Evolutionary conservation across 2,888 invertebrate genomes (phyloP).

Genomic region (Caenorhabditis angaria): DNA sequence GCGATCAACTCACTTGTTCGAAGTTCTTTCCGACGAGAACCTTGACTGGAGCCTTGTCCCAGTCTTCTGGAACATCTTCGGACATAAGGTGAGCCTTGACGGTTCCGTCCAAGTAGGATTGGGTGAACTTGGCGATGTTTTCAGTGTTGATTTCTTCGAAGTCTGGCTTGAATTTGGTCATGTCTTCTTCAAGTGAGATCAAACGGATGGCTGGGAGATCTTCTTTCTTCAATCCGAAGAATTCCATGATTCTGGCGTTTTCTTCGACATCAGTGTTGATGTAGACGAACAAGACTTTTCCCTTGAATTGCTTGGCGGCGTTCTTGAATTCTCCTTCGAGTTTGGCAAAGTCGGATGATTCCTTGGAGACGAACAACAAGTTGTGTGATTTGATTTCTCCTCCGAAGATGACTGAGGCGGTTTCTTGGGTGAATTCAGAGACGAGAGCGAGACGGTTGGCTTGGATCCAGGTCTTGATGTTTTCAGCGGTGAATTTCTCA

Average conservation of each 20-base stretch:
- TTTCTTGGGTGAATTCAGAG: constrained; percentile 75
- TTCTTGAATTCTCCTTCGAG: constrained; percentile 82
- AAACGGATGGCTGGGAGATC: constrained; percentile 77
- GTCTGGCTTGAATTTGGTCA: constrained; percentile 94
- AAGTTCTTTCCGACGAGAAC: constrained; percentile 91
- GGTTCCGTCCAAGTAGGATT: constrained; percentile 88
- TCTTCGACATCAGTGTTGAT: constrained; percentile 94
- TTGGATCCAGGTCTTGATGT: constrained; percentile 68
- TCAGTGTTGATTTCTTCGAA: constrained; percentile 79
- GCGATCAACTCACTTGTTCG: constrained; percentile 76
- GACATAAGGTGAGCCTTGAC: constrained; percentile 93
- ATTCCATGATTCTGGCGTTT: constrained; percentile 95
- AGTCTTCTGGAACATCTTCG: constrained; percentile 93
- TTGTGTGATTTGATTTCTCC: constrained; percentile 97
- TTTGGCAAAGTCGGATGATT: constrained; percentile 83
- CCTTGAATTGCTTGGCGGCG: constrained; percentile 88
- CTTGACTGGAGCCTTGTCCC: constrained; percentile 94
- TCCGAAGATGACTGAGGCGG: constrained; percentile 96
- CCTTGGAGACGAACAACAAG: constrained; percentile 90
- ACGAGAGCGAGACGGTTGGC: constrained; percentile 72
- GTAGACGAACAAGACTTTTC: constrained; percentile 90
- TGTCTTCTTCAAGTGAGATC: constrained; percentile 93
- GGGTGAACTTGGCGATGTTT: constrained; percentile 83
- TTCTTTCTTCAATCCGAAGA: constrained; percentile 97
- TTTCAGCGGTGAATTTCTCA: constrained; percentile 53